Percentiles rank a stretch among this genome's conserved stretches.
Conservation (phyloP, 1,140 invertebrate species). For the Chrysoperla carnea region DNA sequence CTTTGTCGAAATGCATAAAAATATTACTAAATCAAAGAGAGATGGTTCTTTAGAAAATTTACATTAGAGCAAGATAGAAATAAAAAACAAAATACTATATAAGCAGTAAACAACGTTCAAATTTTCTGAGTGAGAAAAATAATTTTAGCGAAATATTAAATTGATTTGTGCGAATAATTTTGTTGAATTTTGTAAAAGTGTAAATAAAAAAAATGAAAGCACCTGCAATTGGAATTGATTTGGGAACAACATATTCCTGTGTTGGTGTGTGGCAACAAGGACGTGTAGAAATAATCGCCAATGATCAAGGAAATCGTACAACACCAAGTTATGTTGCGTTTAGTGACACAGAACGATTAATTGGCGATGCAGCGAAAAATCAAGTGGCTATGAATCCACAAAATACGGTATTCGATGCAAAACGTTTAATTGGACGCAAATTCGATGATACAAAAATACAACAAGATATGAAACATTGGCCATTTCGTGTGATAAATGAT, state of each 20-base stretch:
- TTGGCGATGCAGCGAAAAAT: constrained; percentile 70
- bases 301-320: constrained; percentile 81
- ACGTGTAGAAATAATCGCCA: constrained; percentile 82
- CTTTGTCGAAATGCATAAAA: too few species aligned
- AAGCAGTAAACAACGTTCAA: too few species aligned
- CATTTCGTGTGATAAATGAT: constrained; percentile 43
- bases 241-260: constrained; percentile 65
- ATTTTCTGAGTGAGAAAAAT: too few species aligned
- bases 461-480: constrained; percentile 46
- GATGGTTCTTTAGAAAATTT: too few species aligned
- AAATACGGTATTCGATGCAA: constrained; percentile 50
- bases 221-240: constrained; percentile 51
- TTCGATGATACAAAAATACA: constrained; percentile 51
- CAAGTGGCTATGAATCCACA: constrained; percentile 55
- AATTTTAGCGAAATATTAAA: too few species aligned
- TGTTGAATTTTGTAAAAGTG: background rate
- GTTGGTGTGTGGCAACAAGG: constrained; percentile 67
- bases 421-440: constrained; percentile 36
- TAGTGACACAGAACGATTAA: constrained; percentile 69
- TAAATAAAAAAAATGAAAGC: constrained; percentile 18
- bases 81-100: too few species aligned
- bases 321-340: constrained; percentile 86
- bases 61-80: too few species aligned
- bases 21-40: too few species aligned
- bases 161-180: too few species aligned